A percentile compares a stretch with the other conserved stretches of the same genome.
phyloP scores from a whole-genome alignment of 2,888 invertebrate species.

The Heterodera filipjevi region DNA sequence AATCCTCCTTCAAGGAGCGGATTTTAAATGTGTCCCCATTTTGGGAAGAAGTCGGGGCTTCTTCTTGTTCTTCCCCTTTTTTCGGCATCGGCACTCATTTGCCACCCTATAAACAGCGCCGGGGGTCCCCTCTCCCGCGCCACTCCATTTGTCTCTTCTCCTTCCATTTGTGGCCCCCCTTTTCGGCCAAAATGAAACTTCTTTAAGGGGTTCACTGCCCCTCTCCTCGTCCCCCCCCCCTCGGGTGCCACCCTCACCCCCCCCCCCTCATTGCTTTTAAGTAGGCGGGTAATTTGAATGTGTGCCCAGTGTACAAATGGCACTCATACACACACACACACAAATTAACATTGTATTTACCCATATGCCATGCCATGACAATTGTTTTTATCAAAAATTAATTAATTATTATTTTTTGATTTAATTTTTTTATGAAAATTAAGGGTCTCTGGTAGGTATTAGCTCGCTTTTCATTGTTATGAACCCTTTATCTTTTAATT shows the following conservation, averaged over 20 bases:
- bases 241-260: not conserved
- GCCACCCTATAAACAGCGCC: not conserved
- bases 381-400: too few relatives aligned
- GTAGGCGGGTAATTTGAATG: not conserved
- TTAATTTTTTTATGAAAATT: too few relatives aligned
- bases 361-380: too few relatives aligned
- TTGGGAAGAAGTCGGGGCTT: not conserved
- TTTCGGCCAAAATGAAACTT: slow-evolving; percentile 1
- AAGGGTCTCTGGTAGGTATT: too few relatives aligned
- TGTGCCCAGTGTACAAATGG: not conserved
- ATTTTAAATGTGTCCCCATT: not conserved
- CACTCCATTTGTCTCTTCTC: not conserved
- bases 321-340: too few relatives aligned
- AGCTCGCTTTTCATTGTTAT: too few relatives aligned
- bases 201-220: too few relatives aligned
- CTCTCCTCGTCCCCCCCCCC: too few relatives aligned
- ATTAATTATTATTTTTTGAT: too few relatives aligned
- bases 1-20: not conserved
- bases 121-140: not conserved
- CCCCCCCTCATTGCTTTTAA: not conserved
- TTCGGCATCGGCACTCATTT: not conserved
- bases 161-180: not conserved
- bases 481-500: too few relatives aligned
- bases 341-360: too few relatives aligned
- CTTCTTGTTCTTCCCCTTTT: too few relatives aligned